Evolutionary conservation across 2,888 invertebrate genomes (phyloP), one percentile per base, ranked within the genome.

Genomic region (Psylliodes chrysocephalus): DNA sequence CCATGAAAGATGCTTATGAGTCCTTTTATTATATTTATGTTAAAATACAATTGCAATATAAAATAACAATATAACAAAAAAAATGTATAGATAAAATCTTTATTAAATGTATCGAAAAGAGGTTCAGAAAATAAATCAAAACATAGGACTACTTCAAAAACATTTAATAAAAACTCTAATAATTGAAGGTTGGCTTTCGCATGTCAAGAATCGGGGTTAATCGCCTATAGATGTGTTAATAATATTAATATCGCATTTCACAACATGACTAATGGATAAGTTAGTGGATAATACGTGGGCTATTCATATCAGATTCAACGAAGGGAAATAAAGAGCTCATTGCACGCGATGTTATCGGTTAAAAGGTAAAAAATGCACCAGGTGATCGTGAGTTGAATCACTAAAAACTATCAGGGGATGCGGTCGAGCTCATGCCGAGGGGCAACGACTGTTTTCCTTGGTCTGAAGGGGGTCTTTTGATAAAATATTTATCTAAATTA

Each of bases 211-310:
- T 4, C 3, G n/a, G 61, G 44, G 62, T 51, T 68, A 68, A 68
- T 66, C 63, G 63, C 66, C 64, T 66, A 66, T 53, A 63, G 66
- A 68, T 68, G 68, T 66, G 64, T 68, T 68, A 66, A 64, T 66
- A 66, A 66, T 68, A 68, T 68, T 66, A 68, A 66, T 68, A 68
- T 68, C 68, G 22, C 59, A 66, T 68, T 68, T 66, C 66, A 68
- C 64, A 64, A 68, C 65, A 63, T 65, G 68, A 65, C 68, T 68
- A 68, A 68, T 68, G 65, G 68, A 63, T 63, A 63, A 60, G 49
- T 63, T 68, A 65, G 65, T 63, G 61, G 63, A 65, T 68, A 68
- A 68, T 63, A 47, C 59, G 51, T 52, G 52, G 59, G 61, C 52
- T 60, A 55, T 63, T 65, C 51, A 59, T 65, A 63, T 67, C 64